Percentiles rank a stretch among this genome's conserved stretches.
These are phyloP conservation scores for Recurvirostra avosetta DNA, from an alignment of 2,113 vertebrate genomes.

Conservation along the genomic window DNA sequence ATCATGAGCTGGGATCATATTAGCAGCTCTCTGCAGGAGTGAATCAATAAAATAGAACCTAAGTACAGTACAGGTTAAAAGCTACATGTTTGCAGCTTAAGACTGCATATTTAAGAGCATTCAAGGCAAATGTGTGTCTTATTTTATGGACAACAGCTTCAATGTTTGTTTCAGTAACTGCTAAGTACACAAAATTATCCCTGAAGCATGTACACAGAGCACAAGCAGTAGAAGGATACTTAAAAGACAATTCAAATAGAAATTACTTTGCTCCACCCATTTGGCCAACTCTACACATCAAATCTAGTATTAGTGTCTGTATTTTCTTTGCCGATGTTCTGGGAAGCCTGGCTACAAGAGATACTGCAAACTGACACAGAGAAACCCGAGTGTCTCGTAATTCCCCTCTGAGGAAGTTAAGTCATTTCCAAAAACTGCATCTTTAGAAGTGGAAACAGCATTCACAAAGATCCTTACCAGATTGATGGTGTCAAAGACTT, in stretches of 20 bases:
- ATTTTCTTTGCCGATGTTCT: background rate
- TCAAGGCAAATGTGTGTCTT: background rate
- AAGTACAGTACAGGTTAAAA: background rate
- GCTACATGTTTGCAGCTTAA: background rate
- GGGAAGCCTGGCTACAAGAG: background rate
- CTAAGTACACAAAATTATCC: background rate
- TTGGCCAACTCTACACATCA: background rate
- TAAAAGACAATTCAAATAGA: background rate
- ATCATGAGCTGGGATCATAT: constrained; percentile 99
- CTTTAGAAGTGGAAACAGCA: background rate
- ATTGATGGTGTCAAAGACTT: constrained; percentile 98
- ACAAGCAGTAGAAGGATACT: background rate
- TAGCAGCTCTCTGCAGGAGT: constrained; percentile 89
- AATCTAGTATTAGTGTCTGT: background rate
- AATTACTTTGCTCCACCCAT: background rate
- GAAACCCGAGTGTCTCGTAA: background rate
- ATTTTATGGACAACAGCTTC: background rate
- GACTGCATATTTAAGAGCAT: background rate
- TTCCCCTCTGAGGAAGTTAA: background rate
- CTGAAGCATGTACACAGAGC: background rate
- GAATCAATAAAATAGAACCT: background rate
- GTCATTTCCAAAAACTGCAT: background rate
- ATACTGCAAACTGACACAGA: too few relatives aligned
- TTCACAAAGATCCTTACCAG: constrained; percentile 77
- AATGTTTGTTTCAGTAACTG: background rate